Evolutionary conservation across 2,888 invertebrate genomes (phyloP).

Genomic region (Drosophila melanosoma): DNA sequence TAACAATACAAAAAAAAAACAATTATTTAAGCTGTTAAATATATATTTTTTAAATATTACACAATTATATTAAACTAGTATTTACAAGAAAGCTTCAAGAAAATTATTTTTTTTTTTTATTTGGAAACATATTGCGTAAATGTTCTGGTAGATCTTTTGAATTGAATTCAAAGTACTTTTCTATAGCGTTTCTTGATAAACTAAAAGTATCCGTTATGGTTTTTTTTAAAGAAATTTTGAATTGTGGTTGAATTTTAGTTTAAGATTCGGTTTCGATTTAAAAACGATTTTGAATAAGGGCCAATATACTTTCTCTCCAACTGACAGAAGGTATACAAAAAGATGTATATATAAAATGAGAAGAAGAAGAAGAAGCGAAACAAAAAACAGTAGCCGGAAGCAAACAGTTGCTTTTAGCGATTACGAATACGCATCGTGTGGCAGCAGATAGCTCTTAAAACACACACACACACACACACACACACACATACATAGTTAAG

Average conservation of each 20-base stretch:
- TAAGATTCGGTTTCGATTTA: not conserved
- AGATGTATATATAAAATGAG: not conserved
- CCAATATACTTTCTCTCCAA: not conserved
- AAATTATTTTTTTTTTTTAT: not conserved
- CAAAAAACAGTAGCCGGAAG: conserved; percentile 22
- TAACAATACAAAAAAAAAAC: not conserved
- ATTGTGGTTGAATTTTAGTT: not conserved
- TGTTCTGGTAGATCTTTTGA: not conserved
- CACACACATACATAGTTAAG: conserved; percentile 1
- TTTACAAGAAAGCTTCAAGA: not conserved
- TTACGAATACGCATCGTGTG: conserved; percentile 68
- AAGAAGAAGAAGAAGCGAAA: conserved; percentile 1
- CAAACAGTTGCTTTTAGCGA: conserved; percentile 54
- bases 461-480: conserved; percentile 2
- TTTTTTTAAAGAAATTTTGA: not conserved
- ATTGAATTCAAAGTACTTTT: not conserved
- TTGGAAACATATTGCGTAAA: too few relatives aligned
- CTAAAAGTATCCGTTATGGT: too few relatives aligned
- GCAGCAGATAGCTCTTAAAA: conserved; percentile 15
- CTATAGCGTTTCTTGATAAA: not conserved
- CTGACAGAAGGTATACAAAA: not conserved
- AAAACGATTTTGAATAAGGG: not conserved
- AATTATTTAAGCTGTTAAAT: too few relatives aligned
- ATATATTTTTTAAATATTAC: too few relatives aligned
- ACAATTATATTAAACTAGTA: not conserved